Evolutionary conservation across 2,797 vertebrate genomes (phyloP).

Genomic region (Gambusia yucatana): DNA sequence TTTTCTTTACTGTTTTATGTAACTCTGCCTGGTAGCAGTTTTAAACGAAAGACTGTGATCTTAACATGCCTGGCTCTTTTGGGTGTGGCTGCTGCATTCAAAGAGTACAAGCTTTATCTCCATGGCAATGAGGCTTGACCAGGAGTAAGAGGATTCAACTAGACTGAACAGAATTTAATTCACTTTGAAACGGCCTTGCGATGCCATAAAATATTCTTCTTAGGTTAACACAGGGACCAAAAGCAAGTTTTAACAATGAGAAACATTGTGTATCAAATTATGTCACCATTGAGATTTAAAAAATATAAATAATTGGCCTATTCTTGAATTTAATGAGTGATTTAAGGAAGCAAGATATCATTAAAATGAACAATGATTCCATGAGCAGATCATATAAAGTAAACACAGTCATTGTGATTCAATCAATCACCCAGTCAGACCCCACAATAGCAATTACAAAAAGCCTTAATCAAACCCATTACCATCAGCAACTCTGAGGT

Average conservation of each 20-base stretch:
- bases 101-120: neutral
- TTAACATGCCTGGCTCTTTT: neutral
- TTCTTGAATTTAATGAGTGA: slow-evolving; percentile 41
- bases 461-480: slow-evolving; percentile 42
- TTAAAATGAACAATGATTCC: slow-evolving; percentile 59
- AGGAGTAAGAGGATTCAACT: neutral
- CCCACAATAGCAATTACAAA: slow-evolving; percentile 14
- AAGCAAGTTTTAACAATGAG: neutral
- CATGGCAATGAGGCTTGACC: neutral
- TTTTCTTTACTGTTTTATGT: neutral
- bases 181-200: slow-evolving; percentile 27
- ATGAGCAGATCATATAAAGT: slow-evolving; percentile 28
- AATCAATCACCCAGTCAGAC: slow-evolving; percentile 53
- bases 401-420: slow-evolving; percentile 41
- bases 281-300: slow-evolving; percentile 44
- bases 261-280: slow-evolving; percentile 26
- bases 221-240: neutral
- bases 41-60: neutral
- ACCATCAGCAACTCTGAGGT: slow-evolving; percentile 34
- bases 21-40: neutral
- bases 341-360: slow-evolving; percentile 31
- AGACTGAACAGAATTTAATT: neutral
- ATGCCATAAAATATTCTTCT: slow-evolving; percentile 54
- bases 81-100: neutral
- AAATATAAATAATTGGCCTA: slow-evolving; percentile 52